Evolutionary conservation across 1,140 invertebrate genomes (phyloP).

Genomic region (Scaptomyza pallida): DNA sequence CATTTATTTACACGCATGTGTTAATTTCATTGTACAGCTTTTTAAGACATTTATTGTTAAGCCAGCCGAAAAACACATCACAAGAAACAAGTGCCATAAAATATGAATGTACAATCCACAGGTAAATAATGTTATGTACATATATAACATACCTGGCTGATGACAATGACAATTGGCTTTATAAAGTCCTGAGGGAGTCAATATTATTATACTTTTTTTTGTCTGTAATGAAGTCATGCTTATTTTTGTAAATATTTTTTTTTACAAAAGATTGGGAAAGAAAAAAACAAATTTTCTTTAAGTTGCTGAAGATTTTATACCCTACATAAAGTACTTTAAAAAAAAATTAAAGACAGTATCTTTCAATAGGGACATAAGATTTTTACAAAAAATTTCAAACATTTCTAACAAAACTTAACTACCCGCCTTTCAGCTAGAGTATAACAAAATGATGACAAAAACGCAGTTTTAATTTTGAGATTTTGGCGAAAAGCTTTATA

Average conservation of each 20-base stretch:
- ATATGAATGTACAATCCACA: slow-evolving; percentile 1
- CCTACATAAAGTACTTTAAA: not conserved
- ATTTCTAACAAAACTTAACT: not conserved
- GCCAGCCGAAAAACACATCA: slow-evolving; percentile 15
- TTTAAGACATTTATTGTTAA: slow-evolving; percentile 51
- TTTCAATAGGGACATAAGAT: no score
- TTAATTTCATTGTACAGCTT: slow-evolving; percentile 59
- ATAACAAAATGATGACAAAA: not conserved
- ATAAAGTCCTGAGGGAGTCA: slow-evolving; percentile 45
- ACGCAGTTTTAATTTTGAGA: slow-evolving; percentile 2
- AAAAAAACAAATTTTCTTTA: not conserved
- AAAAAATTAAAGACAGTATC: not conserved
- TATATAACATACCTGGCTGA: slow-evolving; percentile 12
- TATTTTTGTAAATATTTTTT: slow-evolving; percentile 20
- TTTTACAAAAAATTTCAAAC: no score
- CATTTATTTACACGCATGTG: slow-evolving; percentile 65
- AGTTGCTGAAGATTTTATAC: not conserved
- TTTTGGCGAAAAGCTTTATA: slow-evolving; percentile 18
- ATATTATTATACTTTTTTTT: slow-evolving; percentile 40
- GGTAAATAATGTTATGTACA: slow-evolving; percentile 8
- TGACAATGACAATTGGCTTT: slow-evolving; percentile 35
- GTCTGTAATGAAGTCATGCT: not conserved
- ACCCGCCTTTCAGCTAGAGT: not conserved
- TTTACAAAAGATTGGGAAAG: slow-evolving; percentile 19
- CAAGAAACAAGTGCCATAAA: slow-evolving; percentile 36